Base-by-base conservation (phyloP, 1,140 invertebrate genomes). In the Diachasmimorpha longicaudata region DNA sequence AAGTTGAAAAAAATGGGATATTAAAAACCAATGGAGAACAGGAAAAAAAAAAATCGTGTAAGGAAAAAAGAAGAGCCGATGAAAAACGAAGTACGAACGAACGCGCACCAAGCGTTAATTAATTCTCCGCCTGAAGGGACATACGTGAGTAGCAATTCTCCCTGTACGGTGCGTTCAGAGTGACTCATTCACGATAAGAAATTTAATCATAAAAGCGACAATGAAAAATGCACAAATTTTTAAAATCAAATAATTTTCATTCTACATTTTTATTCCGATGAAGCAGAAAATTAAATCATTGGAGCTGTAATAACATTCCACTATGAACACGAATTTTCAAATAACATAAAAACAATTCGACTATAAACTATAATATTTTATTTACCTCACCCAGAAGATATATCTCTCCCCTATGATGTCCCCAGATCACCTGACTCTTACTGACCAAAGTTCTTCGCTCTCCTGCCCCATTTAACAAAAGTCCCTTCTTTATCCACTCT, bases 51-150 rank as follows among this genome's bases (percentile, higher is more conserved):
- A 67, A 23, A 42, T 4, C 10, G 58, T 42, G 39, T 46, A n/a
- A 48, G 14, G 25, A 67, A 73, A 48, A 52, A 72, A 31, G 23
- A 36, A 42, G 14, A 36, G 52, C 16, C 25, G 19, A 63, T 37
- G 37, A 23, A 36, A 74, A 52, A 69, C 36, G 46, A 74, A 48
- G 21, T 48, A 68, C 66, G 36, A 68, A 68, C 66, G 66, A 68
- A 68, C 66, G 66, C 66, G 31, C 36, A 68, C 36, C 58, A 68
- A 21, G 42, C 66, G 73, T 74, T 74, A 74, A 74, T 74, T 74
- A 74, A 74, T 74, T 74, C 73, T 44, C 25, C 73, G 73, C 63
- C 73, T 36, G 73, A 74, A 68, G 58, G 73, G 44, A 69, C 73
- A 74, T 52, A 48, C 44, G 73, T 70, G 69, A 69, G 66, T 74